Conservation (phyloP, 2,113 vertebrate species). For the Turnix velox region DNA sequence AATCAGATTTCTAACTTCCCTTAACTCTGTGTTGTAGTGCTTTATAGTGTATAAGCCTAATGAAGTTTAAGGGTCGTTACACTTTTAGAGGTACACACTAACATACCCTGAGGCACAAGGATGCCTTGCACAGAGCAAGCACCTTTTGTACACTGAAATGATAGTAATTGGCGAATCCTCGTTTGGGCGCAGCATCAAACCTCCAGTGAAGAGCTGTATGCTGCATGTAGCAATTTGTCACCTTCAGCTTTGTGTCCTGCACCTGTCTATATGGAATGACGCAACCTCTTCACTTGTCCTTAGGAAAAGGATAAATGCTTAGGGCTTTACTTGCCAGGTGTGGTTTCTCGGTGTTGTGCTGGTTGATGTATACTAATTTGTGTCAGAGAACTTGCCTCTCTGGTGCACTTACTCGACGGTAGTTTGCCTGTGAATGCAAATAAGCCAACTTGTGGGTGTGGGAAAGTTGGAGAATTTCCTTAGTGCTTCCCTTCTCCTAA, state of each 20-base stretch:
- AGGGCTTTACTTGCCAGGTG: neutral
- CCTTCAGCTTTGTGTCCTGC: neutral
- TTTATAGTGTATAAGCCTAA: neutral
- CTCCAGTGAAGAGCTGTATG: neutral
- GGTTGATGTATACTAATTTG: neutral
- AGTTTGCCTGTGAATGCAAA: neutral
- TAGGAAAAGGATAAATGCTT: neutral
- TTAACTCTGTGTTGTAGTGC: neutral
- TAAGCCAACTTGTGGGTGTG: neutral
- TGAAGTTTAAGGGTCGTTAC: neutral
- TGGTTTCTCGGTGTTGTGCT: neutral
- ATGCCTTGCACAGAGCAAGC: neutral
- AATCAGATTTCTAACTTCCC: neutral
- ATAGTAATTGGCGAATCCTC: neutral
- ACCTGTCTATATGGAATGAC: neutral
- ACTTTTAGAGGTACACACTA: neutral
- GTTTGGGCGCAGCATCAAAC: neutral
- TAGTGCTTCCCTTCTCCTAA: neutral
- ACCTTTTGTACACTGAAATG: neutral
- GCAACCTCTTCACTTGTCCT: neutral
- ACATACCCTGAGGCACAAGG: neutral
- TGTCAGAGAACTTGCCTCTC: neutral
- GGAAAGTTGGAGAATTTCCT: neutral
- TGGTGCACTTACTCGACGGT: neutral
- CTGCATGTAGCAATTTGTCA: neutral